A percentile compares a stretch with the other conserved stretches of the same genome.
These are phyloP conservation scores for Campylomormyrus tamandua DNA, from an alignment of 2,113 vertebrate genomes.

Conservation along the genomic window DNA sequence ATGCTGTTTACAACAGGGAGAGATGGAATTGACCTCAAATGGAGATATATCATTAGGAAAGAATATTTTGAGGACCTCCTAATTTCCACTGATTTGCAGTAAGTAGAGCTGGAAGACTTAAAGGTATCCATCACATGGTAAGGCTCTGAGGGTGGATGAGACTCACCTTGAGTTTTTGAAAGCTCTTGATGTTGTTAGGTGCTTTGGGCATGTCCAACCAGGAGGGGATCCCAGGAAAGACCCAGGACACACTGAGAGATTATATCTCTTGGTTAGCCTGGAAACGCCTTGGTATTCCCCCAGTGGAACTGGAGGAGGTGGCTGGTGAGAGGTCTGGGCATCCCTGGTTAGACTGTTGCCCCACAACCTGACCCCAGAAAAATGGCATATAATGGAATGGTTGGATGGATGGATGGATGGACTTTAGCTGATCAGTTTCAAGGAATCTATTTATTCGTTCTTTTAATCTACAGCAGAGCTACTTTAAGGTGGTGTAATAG, in stretches of 20 bases:
- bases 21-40: background rate
- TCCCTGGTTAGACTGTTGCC: background rate
- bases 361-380: background rate
- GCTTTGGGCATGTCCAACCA: background rate
- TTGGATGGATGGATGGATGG: background rate
- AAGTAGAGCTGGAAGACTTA: background rate
- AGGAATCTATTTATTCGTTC: background rate
- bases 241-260: background rate
- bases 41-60: background rate
- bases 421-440: background rate
- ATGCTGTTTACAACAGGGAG: background rate
- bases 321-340: background rate
- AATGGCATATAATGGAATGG: background rate
- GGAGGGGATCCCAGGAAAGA: background rate
- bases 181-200: background rate
- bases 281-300: background rate
- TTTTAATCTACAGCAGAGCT: background rate
- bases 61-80: background rate
- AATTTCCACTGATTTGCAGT: background rate
- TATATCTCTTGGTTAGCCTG: background rate
- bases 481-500: background rate
- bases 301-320: background rate
- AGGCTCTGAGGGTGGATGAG: background rate
- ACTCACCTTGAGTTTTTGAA: background rate
- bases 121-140: background rate